Base-by-base conservation (phyloP, 2,797 vertebrate genomes). In the Hippocampus kuda region DNA sequence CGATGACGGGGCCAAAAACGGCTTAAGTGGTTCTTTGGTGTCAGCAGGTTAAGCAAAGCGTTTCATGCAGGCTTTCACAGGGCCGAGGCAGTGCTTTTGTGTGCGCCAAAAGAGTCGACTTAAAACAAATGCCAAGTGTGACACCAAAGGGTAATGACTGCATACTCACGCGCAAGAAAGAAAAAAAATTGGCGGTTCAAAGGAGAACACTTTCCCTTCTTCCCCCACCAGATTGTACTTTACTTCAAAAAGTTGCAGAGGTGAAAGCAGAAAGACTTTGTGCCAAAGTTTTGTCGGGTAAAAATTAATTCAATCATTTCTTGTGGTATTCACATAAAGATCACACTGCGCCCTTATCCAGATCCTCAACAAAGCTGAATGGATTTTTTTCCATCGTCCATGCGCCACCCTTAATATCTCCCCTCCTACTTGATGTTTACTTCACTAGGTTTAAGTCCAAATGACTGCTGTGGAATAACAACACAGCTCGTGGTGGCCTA, bases 21-120 rank as follows among this genome's bases (percentile, higher is more conserved):
- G 81, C 84, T 88, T 88, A 89, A 88, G 85, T 88, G 84, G 81
- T 88, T 85, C 79, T 75, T 85, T 85, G 84, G 83, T 87, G 87
- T 90, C 85, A 83, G 83, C 83, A 84, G 88, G 86, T 88, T 89
- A 88, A 88, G 84, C 85, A 85, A 83, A 84, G 78, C 79, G 66
- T 89, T 88, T 89, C 81, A 79, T 81, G 72, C 76, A 65, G 76
- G 81, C 81, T 88, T 87, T 88, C 86, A 79, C 24, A 11, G 79
- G 83, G 81, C 75, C 57, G 68, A 83, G 83, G 86, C 82, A 78
- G 77, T 78, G 81, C 83, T 79, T 88, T 87, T 88, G 84, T 85
- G 82, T 83, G 82, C 13, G 65, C 15, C 71, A 84, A 85, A 86
- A 84, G 69, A 77, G 79, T 84, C 68, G 79, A 84, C 81, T 88